A percentile compares a stretch with the other conserved stretches of the same genome.
These are phyloP conservation scores for Epirrhoe alternata DNA, from an alignment of 2,888 invertebrate species.

Conservation along the genomic window DNA sequence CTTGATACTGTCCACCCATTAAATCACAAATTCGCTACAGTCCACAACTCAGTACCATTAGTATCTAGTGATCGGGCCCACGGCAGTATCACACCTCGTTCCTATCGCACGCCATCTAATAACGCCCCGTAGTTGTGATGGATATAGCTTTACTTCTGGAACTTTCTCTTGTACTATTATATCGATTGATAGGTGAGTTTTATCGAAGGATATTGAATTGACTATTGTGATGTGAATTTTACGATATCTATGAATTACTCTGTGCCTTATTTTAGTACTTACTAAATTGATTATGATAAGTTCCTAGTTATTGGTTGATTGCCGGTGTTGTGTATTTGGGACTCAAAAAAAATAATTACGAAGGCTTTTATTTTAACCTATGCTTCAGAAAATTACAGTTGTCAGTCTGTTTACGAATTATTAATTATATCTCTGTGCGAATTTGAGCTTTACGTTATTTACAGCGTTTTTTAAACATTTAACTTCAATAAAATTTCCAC, in stretches of 20 bases:
- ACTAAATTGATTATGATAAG: not conserved
- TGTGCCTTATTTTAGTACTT: too few relatives aligned
- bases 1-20: not conserved
- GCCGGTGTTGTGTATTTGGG: too few relatives aligned
- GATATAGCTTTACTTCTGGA: constrained; percentile 22
- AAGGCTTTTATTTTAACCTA: too few relatives aligned
- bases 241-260: not conserved
- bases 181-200: not conserved
- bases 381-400: too few relatives aligned
- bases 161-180: constrained; percentile 13
- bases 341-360: too few relatives aligned
- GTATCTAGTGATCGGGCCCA: constrained; percentile 37
- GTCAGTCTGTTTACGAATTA: too few relatives aligned
- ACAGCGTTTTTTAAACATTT: not conserved
- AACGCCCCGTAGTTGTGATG: constrained; percentile 30
- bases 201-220: not conserved
- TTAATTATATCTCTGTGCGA: too few relatives aligned
- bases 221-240: not conserved
- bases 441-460: constrained; percentile 13
- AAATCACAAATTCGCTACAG: constrained; percentile 16
- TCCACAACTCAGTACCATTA: constrained; percentile 10
- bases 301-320: not conserved
- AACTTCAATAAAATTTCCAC: not conserved
- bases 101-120: constrained; percentile 45
- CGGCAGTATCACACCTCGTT: constrained; percentile 64